phyloP scores from a whole-genome alignment of 2,113 vertebrate genomes.

The Donacobius atricapilla region DNA sequence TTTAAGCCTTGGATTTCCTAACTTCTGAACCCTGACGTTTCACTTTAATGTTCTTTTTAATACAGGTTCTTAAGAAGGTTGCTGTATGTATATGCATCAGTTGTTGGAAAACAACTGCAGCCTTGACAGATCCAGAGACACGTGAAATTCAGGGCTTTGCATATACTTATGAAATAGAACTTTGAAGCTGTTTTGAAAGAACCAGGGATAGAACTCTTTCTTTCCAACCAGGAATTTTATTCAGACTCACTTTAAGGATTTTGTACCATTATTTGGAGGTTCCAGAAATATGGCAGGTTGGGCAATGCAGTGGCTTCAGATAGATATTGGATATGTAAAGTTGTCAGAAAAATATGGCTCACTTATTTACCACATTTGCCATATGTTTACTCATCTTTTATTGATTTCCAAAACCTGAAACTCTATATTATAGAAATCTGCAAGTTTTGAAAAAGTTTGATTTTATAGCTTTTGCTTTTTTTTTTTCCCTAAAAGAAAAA shows the following conservation, averaged over 20 bases:
- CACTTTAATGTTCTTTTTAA: not conserved
- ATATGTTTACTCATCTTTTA: not conserved
- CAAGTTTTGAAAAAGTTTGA: not conserved
- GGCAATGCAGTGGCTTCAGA: not conserved
- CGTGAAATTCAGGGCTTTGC: not conserved
- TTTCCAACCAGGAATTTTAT: not conserved
- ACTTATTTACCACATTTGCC: not conserved
- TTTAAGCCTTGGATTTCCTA: not conserved
- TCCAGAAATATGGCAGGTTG: not conserved
- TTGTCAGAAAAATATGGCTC: not conserved
- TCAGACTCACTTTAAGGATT: not conserved
- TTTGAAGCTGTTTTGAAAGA: not conserved
- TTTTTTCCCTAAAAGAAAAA: not conserved
- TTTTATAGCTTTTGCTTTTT: not conserved
- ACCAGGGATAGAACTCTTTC: not conserved
- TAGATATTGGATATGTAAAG: not conserved
- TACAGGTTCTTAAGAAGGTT: not conserved
- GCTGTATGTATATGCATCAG: not conserved
- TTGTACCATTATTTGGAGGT: not conserved
- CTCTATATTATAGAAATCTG: not conserved
- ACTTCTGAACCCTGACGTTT: not conserved
- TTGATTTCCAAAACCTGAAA: not conserved
- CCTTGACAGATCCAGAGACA: not conserved
- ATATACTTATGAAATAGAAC: not conserved
- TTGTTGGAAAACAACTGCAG: not conserved